These are phyloP conservation scores for Channallabes apus DNA, from an alignment of 2,797 vertebrate species.

Conservation along the genomic window DNA sequence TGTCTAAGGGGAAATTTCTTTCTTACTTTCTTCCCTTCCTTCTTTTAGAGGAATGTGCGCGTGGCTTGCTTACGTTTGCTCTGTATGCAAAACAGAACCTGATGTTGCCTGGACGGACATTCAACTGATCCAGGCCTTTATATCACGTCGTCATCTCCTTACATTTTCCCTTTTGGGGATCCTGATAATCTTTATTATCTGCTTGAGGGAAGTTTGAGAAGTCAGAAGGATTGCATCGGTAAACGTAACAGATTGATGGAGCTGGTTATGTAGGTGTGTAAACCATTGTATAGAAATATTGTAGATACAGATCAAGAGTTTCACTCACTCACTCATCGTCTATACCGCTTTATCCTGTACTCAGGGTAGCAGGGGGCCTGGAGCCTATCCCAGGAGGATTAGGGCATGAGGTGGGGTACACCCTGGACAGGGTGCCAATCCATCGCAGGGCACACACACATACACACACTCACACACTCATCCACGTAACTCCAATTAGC, in stretches of 20 bases:
- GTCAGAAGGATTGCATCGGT: background rate
- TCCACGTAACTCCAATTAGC: too few relatives aligned
- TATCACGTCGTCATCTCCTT: background rate
- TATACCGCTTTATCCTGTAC: too few relatives aligned
- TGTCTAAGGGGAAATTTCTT: slow-evolving; percentile 18
- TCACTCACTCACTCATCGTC: background rate
- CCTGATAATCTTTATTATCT: background rate
- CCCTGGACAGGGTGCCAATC: too few relatives aligned
- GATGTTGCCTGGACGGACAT: background rate
- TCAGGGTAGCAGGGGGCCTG: too few relatives aligned
- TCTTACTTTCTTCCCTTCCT: background rate
- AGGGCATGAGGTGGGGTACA: too few relatives aligned
- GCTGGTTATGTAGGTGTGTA: background rate
- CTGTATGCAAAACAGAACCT: background rate
- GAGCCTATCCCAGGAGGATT: too few relatives aligned
- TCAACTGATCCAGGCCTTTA: background rate
- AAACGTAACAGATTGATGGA: background rate
- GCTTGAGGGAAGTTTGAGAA: background rate
- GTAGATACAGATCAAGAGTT: background rate
- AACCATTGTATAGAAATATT: background rate
- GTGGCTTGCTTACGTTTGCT: background rate
- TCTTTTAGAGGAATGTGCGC: background rate
- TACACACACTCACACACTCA: too few relatives aligned
- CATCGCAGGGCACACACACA: too few relatives aligned
- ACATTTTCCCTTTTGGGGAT: background rate